Conservation (phyloP, 1,140 invertebrate genomes). For the Drosophila melanogaster region Release_6_plus_ISO1_MT NT_033777.3:20446001-20446500, state of each 20-base stretch:
- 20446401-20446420: conserved; percentile 48
- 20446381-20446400: conserved; percentile 51
- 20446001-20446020: conserved; percentile 73
- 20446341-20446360: conserved; percentile 35
- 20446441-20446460: conserved; percentile 32
- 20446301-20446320: conserved; percentile 13
- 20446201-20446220: conserved; percentile 20
- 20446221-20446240: conserved; percentile 6
- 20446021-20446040: conserved; percentile 74
- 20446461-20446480: conserved; percentile 44
- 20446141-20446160: conserved; percentile 34
- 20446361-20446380: conserved; percentile 40
- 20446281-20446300: conserved; percentile 26
- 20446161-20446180: conserved; percentile 43
- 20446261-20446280: conserved; percentile 12
- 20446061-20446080: conserved; percentile 21
- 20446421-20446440: conserved; percentile 51
- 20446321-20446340: conserved; percentile 35
- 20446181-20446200: conserved; percentile 44
- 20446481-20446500: conserved; percentile 62
- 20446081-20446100: conserved; percentile 69
- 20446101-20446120: conserved; percentile 73
- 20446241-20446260: conserved; percentile 26
- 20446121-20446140: conserved; percentile 56
- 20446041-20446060: conserved; percentile 21